Conservation (phyloP, 2,888 invertebrate genomes). For the Amblyjoppa proteus region DNA sequence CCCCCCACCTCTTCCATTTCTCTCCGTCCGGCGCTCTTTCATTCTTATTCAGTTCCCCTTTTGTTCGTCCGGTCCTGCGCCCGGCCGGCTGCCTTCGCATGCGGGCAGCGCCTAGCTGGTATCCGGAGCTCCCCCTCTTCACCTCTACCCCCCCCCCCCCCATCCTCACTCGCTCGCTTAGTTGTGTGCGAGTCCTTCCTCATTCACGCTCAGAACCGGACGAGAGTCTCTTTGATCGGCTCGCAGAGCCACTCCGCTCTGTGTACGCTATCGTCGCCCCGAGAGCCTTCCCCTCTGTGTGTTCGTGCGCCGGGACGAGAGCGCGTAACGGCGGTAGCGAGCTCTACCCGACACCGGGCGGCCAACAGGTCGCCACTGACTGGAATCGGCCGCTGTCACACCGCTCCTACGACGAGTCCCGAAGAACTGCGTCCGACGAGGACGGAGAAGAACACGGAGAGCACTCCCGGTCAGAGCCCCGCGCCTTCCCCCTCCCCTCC, state of each 20-base stretch:
- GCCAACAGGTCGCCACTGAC: constrained; percentile 80
- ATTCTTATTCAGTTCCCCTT: constrained; percentile 46
- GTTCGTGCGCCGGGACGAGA: constrained; percentile 48
- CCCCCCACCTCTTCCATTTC: constrained; percentile 40
- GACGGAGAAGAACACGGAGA: constrained; percentile 3
- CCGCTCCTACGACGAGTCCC: constrained; percentile 69
- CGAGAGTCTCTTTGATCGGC: constrained; percentile 30
- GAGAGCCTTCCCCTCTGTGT: background rate
- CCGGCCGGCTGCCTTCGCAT: constrained; percentile 33
- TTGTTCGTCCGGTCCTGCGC: constrained; percentile 54
- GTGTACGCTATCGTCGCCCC: constrained; percentile 15
- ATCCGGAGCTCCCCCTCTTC: constrained; percentile 15
- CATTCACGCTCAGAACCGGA: constrained; percentile 61
- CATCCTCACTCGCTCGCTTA: background rate
- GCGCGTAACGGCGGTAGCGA: constrained; percentile 80
- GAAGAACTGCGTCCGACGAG: constrained; percentile 24
- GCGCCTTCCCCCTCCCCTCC: constrained; percentile 20
- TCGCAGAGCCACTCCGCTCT: constrained; percentile 21
- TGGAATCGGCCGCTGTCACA: constrained; percentile 77
- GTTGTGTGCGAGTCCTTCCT: constrained; percentile 54
- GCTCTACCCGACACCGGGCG: constrained; percentile 68
- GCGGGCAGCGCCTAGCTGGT: constrained; percentile 51
- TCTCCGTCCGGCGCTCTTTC: constrained; percentile 21
- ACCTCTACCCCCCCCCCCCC: background rate
- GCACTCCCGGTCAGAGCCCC: constrained; percentile 53